Evolutionary conservation across 2,797 vertebrate genomes (phyloP).

Genomic region (Benthosema pterotum): DNA sequence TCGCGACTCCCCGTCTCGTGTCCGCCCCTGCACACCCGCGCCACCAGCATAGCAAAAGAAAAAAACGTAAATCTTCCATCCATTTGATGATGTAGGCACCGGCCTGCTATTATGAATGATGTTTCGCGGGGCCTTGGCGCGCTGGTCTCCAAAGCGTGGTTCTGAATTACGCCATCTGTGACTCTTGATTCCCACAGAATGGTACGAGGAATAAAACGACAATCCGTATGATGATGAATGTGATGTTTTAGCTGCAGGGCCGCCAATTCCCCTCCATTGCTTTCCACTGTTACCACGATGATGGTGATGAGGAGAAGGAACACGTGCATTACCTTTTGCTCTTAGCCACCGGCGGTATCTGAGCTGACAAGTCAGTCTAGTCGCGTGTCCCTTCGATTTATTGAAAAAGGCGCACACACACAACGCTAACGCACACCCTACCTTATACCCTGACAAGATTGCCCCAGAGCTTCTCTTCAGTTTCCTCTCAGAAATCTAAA

Average conservation of each 20-base stretch:
- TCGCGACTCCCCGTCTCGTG: constrained; percentile 25
- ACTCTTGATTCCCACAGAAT: constrained; percentile 49
- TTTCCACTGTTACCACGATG: constrained; percentile 49
- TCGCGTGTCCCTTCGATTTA: constrained; percentile 31
- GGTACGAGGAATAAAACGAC: too few species aligned
- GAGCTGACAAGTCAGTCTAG: constrained; percentile 59
- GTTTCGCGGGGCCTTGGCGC: constrained; percentile 47
- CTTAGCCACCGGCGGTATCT: constrained; percentile 44
- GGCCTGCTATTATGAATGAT: constrained; percentile 59
- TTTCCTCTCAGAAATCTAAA: constrained; percentile 12
- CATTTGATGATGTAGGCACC: constrained; percentile 51
- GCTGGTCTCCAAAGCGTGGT: constrained; percentile 43
- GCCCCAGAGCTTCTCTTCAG: constrained; percentile 41
- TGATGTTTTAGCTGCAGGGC: constrained; percentile 50
- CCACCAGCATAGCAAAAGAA: constrained; percentile 29
- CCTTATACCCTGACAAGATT: constrained; percentile 18
- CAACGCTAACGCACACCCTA: constrained; percentile 15
- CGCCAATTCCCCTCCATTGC: constrained; percentile 21
- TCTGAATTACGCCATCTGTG: constrained; percentile 51
- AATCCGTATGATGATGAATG: constrained; percentile 77
- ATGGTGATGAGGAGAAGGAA: constrained; percentile 57
- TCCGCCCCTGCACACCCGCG: background rate
- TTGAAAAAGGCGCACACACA: constrained; percentile 11
- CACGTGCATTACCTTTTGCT: constrained; percentile 37
- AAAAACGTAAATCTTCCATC: too few species aligned